Evolutionary conservation across 1,140 invertebrate genomes (phyloP).

Genomic region (Propsilocerus akamusi): DNA sequence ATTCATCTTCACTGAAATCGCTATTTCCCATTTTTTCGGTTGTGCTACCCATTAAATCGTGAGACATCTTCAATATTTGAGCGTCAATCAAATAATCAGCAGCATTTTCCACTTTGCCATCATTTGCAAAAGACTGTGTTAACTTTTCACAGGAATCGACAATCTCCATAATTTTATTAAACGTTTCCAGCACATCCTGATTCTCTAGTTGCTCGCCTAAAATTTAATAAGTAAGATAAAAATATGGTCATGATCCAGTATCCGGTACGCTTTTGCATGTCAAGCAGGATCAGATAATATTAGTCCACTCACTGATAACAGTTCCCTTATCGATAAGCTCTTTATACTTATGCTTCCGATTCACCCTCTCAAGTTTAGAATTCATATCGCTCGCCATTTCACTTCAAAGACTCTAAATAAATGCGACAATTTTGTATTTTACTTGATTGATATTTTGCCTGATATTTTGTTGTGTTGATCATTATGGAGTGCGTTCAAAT

Average conservation of each 20-base stretch:
- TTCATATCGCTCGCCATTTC: too few relatives aligned
- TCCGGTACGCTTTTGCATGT: not conserved
- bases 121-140: not conserved
- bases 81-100: slow-evolving; percentile 10
- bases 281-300: too few relatives aligned
- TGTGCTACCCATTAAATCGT: slow-evolving; percentile 9
- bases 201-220: not conserved
- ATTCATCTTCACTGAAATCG: slow-evolving; percentile 9
- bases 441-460: too few relatives aligned
- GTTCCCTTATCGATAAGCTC: not conserved
- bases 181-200: not conserved
- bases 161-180: not conserved
- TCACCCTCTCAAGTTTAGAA: too few relatives aligned
- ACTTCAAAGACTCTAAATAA: too few relatives aligned
- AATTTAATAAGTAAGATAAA: not conserved
- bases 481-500: too few relatives aligned
- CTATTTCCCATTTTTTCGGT: slow-evolving; percentile 6
- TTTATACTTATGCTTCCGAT: not conserved
- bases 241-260: too few relatives aligned
- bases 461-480: too few relatives aligned
- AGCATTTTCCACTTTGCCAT: slow-evolving; percentile 7
- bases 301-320: not conserved
- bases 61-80: slow-evolving; percentile 9
- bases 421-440: too few relatives aligned
- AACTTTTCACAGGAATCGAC: not conserved